Conservation (phyloP, 2,113 vertebrate species). For the Saccopteryx bilineata region DNA sequence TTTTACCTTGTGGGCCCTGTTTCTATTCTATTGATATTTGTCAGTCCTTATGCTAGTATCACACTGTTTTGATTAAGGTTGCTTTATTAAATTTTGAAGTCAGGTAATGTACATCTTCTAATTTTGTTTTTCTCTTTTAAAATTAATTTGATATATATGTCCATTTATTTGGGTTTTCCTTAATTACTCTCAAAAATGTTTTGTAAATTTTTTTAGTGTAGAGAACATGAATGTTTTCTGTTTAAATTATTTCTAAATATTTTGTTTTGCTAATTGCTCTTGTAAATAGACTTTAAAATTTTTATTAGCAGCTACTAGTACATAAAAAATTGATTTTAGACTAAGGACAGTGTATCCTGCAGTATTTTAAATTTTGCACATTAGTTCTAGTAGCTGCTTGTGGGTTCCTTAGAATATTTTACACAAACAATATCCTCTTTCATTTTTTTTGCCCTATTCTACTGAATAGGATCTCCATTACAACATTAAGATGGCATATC, state of each 20-base stretch:
- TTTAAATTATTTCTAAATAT: slow-evolving; percentile 7
- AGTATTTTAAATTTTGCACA: neutral
- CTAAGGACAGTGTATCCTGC: neutral
- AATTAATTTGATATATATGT: neutral
- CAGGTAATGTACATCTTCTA: neutral
- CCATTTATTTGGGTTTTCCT: neutral
- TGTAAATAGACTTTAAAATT: neutral
- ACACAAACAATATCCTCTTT: neutral
- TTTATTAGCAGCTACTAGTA: neutral
- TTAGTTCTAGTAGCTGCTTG: neutral
- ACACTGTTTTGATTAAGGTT: slow-evolving; percentile 2
- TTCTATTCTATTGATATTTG: neutral
- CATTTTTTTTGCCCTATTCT: neutral
- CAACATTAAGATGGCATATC: neutral
- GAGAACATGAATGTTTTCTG: neutral
- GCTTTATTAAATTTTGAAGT: neutral
- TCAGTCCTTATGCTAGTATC: neutral
- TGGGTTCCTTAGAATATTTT: neutral
- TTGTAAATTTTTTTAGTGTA: neutral
- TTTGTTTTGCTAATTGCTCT: neutral
- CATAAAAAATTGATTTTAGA: neutral
- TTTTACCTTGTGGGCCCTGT: neutral
- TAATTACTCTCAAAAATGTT: neutral
- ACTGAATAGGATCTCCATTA: neutral
- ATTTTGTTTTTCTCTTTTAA: neutral